Evolutionary conservation across 1,140 invertebrate species (phyloP), one percentile per base, ranked within the genome.

Genomic region (Zeugodacus cucurbitae): DNA sequence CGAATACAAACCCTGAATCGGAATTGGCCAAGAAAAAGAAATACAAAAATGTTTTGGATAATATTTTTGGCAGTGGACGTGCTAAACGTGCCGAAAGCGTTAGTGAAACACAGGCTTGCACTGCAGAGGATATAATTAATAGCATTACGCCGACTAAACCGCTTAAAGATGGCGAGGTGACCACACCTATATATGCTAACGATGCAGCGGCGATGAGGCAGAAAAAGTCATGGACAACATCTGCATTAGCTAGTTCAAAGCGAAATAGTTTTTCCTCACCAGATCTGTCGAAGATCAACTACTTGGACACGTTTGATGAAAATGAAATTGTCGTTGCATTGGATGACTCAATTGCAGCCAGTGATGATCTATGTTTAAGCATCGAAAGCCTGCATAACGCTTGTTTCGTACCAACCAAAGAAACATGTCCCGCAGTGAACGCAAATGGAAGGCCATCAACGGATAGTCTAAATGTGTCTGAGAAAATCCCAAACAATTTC

Each of bases 181-280:
- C 64, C 14, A 74, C 87, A 26, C 88, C 89, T n/a, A 67, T 91
- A 2, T 91, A 90, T 82, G 90, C 90, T 29, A 92, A 93, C 58
- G 90, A 89, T 48, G 44, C 20, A 26, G n/a, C 70, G 11, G 70
- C 32, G 1, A 88, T 78, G 26, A 22, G 20, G 26, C 26, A 64
- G n/a, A 29, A 29, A 29, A 88, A 86, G 10, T n/a, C 86, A 37
- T 41, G 17, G 8, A 22, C 29, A 89, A 59, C 89, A 88, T 14
- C 87, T 58, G 20, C 82, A 85, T n/a, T 91, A 5, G 89, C 62
- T 22, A 90, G 88, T 32, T 90, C 91, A 1, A 91, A 93, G 44
- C 91, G 92, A 1, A 93, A 93, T 59, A 93, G 93, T 74, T 93
- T 93, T 64, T 93, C 93, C 8, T 93, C 91, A 88, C 93, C 93